Evolutionary conservation across 2,797 vertebrate species (phyloP).

Genomic region (Takifugu ocellatus): DNA sequence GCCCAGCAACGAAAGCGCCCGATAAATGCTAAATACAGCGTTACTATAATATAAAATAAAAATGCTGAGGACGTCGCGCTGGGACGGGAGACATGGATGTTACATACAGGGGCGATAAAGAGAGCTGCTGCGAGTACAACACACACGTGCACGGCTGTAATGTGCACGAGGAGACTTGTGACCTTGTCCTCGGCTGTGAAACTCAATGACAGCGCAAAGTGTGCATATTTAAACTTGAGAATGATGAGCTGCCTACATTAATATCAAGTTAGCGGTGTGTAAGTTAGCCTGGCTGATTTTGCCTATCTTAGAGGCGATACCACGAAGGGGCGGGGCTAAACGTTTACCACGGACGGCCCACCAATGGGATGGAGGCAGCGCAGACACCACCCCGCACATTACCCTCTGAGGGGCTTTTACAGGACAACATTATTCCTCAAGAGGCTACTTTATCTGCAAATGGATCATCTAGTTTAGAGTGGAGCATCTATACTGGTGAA

Average conservation of each 20-base stretch:
- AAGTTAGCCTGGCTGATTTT: no score
- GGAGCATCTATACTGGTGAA: slow-evolving; percentile 55
- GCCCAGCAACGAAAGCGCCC: slow-evolving; percentile 27
- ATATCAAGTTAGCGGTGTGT: no score
- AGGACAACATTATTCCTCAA: slow-evolving; percentile 50
- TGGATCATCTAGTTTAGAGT: slow-evolving; percentile 56
- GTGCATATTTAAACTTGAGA: slow-evolving; percentile 8
- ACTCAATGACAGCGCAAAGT: background rate
- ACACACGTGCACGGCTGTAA: background rate
- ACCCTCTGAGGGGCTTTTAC: slow-evolving; percentile 57
- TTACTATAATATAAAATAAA: slow-evolving; percentile 52
- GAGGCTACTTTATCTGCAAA: slow-evolving; percentile 54
- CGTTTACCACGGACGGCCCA: background rate
- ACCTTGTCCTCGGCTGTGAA: slow-evolving; percentile 11
- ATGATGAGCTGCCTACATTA: background rate
- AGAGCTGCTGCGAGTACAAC: slow-evolving; percentile 6
- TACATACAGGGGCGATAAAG: slow-evolving; percentile 19
- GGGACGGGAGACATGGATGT: slow-evolving; percentile 13
- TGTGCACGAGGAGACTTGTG: slow-evolving; percentile 8
- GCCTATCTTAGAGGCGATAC: no score
- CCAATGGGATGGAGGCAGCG: background rate
- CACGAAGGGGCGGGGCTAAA: no score
- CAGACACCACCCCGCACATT: slow-evolving; percentile 19
- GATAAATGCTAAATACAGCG: slow-evolving; percentile 49
- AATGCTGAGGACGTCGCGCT: slow-evolving; percentile 31